phyloP scores from a whole-genome alignment of 2,888 invertebrate species.

The Himalopsyche tibetana region DNA sequence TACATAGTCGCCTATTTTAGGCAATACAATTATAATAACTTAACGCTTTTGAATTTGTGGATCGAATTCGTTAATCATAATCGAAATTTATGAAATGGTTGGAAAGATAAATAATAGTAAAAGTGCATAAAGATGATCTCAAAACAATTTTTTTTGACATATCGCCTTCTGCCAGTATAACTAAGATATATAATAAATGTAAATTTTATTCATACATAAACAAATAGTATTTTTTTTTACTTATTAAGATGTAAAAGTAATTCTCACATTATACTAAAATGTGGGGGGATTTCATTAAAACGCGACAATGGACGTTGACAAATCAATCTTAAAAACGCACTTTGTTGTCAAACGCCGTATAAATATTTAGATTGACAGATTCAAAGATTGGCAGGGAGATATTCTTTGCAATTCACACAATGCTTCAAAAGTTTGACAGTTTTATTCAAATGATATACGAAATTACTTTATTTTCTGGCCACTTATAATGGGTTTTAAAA shows the following conservation, averaged over 20 bases:
- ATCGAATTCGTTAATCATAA: too few relatives aligned
- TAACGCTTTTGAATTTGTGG: too few relatives aligned
- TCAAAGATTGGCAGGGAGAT: constrained; percentile 13
- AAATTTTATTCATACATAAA: too few relatives aligned
- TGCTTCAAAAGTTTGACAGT: neutral
- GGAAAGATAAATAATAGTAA: too few relatives aligned
- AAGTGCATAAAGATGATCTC: too few relatives aligned
- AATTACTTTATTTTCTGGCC: neutral
- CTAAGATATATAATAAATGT: too few relatives aligned
- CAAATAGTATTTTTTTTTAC: neutral
- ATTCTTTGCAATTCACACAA: neutral
- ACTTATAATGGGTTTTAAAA: neutral
- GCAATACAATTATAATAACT: too few relatives aligned
- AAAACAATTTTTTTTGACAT: too few relatives aligned
- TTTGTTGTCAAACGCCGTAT: constrained; percentile 58
- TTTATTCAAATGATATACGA: neutral
- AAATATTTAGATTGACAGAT: constrained; percentile 65
- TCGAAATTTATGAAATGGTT: too few relatives aligned
- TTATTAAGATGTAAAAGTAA: neutral
- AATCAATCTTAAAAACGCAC: constrained; percentile 44
- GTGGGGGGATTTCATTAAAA: neutral
- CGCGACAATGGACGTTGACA: constrained; percentile 42
- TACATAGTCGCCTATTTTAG: too few relatives aligned
- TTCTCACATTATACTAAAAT: too few relatives aligned
- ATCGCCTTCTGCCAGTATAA: too few relatives aligned